Conservation (phyloP, 2,888 invertebrate species). For the Mesorhabditis spiculigera region DNA sequence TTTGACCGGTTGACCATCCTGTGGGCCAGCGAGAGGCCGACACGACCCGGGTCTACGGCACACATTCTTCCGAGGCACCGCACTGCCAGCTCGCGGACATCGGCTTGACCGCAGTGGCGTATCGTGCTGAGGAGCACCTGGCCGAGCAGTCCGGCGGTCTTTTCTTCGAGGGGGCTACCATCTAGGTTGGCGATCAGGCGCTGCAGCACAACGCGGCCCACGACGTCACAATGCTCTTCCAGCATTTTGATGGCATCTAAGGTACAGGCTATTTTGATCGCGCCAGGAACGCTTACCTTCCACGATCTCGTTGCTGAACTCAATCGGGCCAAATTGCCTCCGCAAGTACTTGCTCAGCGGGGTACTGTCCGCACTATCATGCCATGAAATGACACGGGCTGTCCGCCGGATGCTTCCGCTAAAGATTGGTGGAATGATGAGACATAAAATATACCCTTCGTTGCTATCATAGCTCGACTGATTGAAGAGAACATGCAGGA, state of each 20-base stretch:
- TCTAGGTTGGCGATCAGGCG: constrained; percentile 13
- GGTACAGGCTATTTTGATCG: not conserved
- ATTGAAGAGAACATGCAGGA: constrained; percentile 13
- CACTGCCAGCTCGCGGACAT: constrained; percentile 13
- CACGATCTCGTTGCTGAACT: not conserved
- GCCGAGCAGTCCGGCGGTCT: constrained; percentile 8
- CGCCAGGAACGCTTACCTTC: constrained; percentile 3
- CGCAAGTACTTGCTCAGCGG: constrained; percentile 8
- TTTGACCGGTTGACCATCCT: not conserved
- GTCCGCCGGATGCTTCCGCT: constrained; percentile 15
- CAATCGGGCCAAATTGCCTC: not conserved
- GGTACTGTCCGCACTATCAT: not conserved
- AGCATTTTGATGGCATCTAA: constrained; percentile 14
- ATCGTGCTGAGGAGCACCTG: constrained; percentile 15
- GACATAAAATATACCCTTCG: not conserved
- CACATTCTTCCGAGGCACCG: constrained; percentile 16
- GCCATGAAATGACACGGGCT: constrained; percentile 7
- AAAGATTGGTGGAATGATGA: not conserved
- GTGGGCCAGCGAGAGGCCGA: constrained; percentile 9
- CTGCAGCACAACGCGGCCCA: constrained; percentile 18
- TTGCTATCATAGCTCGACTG: not conserved
- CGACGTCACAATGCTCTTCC: constrained; percentile 16
- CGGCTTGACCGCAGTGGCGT: constrained; percentile 11
- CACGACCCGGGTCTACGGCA: constrained; percentile 18
- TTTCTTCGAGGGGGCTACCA: constrained; percentile 11